Conservation (phyloP, 2,113 vertebrate species). For the Grammomys dolichurus region DNA sequence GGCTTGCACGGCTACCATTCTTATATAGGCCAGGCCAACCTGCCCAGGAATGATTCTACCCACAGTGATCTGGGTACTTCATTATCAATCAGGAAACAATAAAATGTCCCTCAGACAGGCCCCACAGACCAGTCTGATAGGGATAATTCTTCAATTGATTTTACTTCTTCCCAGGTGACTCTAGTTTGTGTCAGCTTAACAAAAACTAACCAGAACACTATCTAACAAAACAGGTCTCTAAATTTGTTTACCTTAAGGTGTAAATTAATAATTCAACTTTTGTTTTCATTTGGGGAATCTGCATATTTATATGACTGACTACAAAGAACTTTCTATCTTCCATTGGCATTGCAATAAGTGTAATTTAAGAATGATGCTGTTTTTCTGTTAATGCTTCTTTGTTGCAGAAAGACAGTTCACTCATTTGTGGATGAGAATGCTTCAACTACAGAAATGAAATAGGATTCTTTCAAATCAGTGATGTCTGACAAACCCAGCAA, state of each 20-base stretch:
- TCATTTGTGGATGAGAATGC: constrained; percentile 11
- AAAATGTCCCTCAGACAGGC: neutral
- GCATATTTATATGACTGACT: constrained; percentile 3
- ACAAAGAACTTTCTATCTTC: neutral
- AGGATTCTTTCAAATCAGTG: constrained; percentile 56
- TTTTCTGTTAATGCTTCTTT: constrained; percentile 20
- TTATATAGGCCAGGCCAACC: neutral
- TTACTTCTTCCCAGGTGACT: neutral
- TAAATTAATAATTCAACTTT: neutral
- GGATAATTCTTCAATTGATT: neutral
- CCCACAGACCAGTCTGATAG: neutral
- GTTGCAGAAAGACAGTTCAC: constrained; percentile 8
- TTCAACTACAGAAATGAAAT: constrained; percentile 23
- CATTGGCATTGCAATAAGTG: neutral
- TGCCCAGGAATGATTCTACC: neutral
- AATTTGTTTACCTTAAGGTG: constrained; percentile 31
- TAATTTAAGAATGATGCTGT: constrained; percentile 6
- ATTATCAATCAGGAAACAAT: neutral
- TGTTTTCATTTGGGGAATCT: constrained; percentile 9
- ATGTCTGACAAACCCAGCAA: neutral
- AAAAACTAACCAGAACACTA: neutral
- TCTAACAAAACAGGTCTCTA: constrained; percentile 38
- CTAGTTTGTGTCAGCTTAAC: neutral
- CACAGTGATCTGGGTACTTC: neutral
- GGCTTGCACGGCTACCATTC: neutral